Evolutionary conservation across 2,888 invertebrate genomes (phyloP), one percentile per base, ranked within the genome.

Genomic region (Drosophila macrospina): DNA sequence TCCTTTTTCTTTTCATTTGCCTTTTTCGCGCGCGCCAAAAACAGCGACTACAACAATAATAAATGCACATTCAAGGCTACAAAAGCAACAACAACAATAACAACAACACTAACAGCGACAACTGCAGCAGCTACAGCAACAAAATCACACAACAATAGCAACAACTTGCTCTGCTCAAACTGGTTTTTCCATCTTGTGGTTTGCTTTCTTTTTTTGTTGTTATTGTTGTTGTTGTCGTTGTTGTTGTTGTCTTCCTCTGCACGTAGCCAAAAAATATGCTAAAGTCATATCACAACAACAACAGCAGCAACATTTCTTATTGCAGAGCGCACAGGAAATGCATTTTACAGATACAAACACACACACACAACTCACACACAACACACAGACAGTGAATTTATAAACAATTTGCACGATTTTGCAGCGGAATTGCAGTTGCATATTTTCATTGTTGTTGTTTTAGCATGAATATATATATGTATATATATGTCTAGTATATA

Each of bases 21-120:
- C 36, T 56, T 64, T 69, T 64, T 55, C 79, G 68, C 76, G 77
- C 82, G 87, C 87, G 87, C 82, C 86, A 79, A 83, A 86, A 82
- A 79, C 74, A 60, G 68, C 72, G 52, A 67, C 39, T 61, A 28
- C 70, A 74, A 68, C 73, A 65, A 70, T 77, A 82, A 74, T 74
- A 81, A 80, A 85, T 85, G 88, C 88, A 83, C 86, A 85, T 83
- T 83, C 83, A 83, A 83, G 83, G 83, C 83, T 83, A 64, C 78
- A 83, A 68, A 63, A 77, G 57, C 65, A 77, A 37, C 62, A 42
- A 8, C 59, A 51, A 37, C 56, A 50, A 4, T 42, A 52, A 7
- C 65, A 56, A 30, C 52, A 24, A 5, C 50, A 20, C 0, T 8
- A 28, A 8, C 26, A 13, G 16, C 37, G 13, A 32, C 51, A 16